Evolutionary conservation across 2,888 invertebrate genomes (phyloP).

Genomic region (Dilophus febrilis): DNA sequence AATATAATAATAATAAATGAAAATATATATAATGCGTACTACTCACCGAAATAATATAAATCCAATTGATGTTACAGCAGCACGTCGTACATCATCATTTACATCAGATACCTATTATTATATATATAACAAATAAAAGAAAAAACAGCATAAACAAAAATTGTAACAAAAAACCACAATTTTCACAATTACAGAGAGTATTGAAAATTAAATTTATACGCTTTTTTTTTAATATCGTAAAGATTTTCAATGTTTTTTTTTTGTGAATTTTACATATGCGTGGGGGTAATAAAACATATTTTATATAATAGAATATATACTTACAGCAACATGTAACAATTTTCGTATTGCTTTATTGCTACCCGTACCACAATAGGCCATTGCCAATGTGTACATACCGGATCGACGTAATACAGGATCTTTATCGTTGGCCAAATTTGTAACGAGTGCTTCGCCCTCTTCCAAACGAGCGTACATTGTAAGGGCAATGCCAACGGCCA

Average conservation of each 20-base stretch:
- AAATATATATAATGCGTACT: too few relatives aligned
- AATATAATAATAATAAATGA: too few relatives aligned
- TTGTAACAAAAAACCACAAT: not conserved
- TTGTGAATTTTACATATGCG: not conserved
- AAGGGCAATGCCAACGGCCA: conserved; percentile 91
- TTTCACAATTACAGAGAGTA: not conserved
- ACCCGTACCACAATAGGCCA: conserved; percentile 96
- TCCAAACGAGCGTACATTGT: conserved; percentile 95
- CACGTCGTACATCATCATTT: conserved; percentile 95
- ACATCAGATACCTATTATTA: conserved; percentile 66
- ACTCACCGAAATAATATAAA: conserved; percentile 80
- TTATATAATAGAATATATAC: conserved; percentile 23
- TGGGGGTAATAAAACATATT: too few relatives aligned
- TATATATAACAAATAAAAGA: conserved; percentile 1
- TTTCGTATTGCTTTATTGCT: conserved; percentile 92
- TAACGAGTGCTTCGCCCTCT: conserved; percentile 87
- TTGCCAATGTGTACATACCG: conserved; percentile 95
- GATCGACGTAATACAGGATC: conserved; percentile 88
- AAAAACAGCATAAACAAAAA: not conserved
- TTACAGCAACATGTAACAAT: conserved; percentile 86
- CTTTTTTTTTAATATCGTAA: not conserved
- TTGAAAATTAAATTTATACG: not conserved
- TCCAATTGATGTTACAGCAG: conserved; percentile 96
- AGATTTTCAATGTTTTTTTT: not conserved
- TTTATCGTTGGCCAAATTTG: conserved; percentile 78